These are phyloP conservation scores for Borostomias antarcticus DNA, from an alignment of 2,797 vertebrate genomes.

Conservation along the genomic window DNA sequence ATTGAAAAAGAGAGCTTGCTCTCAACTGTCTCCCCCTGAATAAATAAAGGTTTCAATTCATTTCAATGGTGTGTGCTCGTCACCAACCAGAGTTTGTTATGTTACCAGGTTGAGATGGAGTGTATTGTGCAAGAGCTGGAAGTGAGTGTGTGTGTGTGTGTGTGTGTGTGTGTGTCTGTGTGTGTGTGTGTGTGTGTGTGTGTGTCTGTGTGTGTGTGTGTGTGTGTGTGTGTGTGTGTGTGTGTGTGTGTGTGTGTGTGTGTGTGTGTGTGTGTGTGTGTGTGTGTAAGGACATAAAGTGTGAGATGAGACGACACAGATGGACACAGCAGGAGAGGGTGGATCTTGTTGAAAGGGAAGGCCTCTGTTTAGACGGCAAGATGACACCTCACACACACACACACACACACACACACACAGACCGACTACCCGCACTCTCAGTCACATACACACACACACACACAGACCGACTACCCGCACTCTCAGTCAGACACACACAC, in stretches of 20 bases:
- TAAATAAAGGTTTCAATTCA: too few relatives aligned
- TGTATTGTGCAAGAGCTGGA: too few relatives aligned
- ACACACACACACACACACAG: not conserved
- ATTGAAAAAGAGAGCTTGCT: too few relatives aligned
- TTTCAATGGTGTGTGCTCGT: too few relatives aligned
- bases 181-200: too few relatives aligned
- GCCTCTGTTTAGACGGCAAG: not conserved
- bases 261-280: conserved; percentile 4
- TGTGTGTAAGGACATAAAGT: not conserved
- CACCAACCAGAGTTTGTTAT: too few relatives aligned
- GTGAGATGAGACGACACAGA: not conserved
- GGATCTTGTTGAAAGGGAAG: not conserved
- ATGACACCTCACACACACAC: not conserved
- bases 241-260: conserved; percentile 5
- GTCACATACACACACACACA: not conserved
- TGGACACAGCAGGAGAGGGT: conserved; percentile 5
- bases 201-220: too few relatives aligned
- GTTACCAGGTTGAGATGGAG: not conserved
- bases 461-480: too few relatives aligned
- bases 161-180: too few relatives aligned
- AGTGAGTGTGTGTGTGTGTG: not conserved
- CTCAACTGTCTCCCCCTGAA: too few relatives aligned
- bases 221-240: not conserved
- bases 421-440: too few relatives aligned
- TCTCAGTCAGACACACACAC: not conserved